A percentile compares a stretch with the other conserved stretches of the same genome.
Evolutionary conservation across 1,140 invertebrate species (phyloP).

Genomic region (Drosophila grimshawi): DNA sequence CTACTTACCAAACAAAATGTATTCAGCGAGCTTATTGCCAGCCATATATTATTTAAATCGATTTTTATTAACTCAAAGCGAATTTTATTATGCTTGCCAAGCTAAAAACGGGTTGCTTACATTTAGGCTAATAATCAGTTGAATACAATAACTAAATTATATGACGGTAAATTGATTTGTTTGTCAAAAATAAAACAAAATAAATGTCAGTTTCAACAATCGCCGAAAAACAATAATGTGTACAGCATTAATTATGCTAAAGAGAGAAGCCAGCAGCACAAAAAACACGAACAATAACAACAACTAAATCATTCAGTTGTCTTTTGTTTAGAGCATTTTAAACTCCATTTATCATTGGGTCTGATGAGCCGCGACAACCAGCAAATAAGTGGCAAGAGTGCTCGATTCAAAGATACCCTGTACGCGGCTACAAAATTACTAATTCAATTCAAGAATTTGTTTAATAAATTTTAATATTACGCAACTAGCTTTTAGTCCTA

Average conservation of each 20-base stretch:
- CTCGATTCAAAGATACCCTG: not conserved
- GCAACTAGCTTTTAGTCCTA: too few relatives aligned
- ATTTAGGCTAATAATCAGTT: conserved; percentile 50
- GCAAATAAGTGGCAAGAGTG: not conserved
- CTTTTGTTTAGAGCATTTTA: conserved; percentile 63
- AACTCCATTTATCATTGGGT: conserved; percentile 68
- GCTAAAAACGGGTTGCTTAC: conserved; percentile 19
- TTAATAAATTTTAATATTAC: too few relatives aligned
- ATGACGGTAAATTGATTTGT: conserved; percentile 58
- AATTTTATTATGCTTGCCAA: conserved; percentile 3
- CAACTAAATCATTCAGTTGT: conserved; percentile 68
- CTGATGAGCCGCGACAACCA: conserved; percentile 49
- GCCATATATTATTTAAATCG: not conserved
- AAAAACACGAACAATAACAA: conserved; percentile 27
- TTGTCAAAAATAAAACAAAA: conserved; percentile 5
- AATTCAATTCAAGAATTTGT: not conserved
- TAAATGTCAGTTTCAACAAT: conserved; percentile 6
- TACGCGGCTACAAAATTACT: not conserved
- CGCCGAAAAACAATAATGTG: conserved; percentile 53
- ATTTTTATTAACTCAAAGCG: conserved; percentile 14
- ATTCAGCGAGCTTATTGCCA: not conserved
- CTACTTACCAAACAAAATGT: not conserved
- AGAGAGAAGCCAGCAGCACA: conserved; percentile 25
- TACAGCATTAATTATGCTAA: conserved; percentile 71
- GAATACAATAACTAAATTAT: conserved; percentile 61